A percentile compares a stretch with the other conserved stretches of the same genome.
These are phyloP conservation scores for Criorhina ranunculi DNA, from an alignment of 2,888 invertebrate genomes.

Conservation along the genomic window DNA sequence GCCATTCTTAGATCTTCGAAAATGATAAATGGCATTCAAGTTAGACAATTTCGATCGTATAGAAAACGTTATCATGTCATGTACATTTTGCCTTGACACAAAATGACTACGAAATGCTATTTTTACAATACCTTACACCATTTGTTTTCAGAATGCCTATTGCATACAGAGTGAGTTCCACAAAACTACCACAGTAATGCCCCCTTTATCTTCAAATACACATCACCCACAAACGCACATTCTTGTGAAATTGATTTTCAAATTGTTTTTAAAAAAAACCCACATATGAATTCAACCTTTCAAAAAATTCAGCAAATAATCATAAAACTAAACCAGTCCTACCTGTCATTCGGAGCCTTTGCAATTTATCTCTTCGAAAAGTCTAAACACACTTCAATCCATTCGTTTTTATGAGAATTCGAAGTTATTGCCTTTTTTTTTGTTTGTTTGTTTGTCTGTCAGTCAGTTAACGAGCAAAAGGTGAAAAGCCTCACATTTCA, in stretches of 20 bases:
- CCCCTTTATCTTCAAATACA: background rate
- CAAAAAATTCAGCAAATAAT: background rate
- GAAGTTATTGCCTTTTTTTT: background rate
- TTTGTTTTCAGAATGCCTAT: too few species aligned
- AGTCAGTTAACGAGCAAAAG: slow-evolving; percentile 19
- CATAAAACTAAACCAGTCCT: background rate
- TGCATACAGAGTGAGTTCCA: too few species aligned
- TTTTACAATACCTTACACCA: too few species aligned
- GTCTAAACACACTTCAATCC: background rate
- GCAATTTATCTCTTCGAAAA: slow-evolving; percentile 4
- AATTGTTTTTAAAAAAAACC: background rate
- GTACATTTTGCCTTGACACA: too few species aligned
- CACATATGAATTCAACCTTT: background rate
- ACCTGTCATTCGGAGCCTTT: background rate
- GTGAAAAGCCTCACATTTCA: slow-evolving; percentile 35
- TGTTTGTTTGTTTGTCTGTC: background rate
- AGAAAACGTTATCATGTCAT: too few species aligned
- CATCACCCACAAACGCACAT: background rate
- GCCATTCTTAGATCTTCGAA: too few species aligned
- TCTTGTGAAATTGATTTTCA: background rate
- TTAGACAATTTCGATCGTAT: too few species aligned
- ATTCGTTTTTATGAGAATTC: slow-evolving; percentile 1
- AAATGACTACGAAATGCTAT: too few species aligned
- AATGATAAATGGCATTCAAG: too few species aligned
- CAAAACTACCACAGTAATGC: too few species aligned